Conservation (phyloP, 2,888 invertebrate species). For the Lithophane semibrunnea region DNA sequence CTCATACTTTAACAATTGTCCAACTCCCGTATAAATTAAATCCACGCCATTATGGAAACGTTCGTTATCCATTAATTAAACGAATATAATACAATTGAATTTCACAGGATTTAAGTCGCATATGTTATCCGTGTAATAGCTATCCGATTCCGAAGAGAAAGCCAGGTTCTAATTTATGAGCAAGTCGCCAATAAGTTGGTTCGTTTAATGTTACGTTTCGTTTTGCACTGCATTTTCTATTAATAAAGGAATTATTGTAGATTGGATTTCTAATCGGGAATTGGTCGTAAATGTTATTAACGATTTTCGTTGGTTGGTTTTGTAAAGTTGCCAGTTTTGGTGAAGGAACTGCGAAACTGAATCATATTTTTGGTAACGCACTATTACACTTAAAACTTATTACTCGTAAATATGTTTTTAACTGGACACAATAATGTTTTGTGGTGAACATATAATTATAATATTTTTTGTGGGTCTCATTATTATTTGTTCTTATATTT, state of each 20-base stretch:
- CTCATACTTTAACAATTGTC: slow-evolving; percentile 35
- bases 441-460: no score
- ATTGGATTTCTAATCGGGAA: slow-evolving; percentile 60
- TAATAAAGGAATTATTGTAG: slow-evolving; percentile 62
- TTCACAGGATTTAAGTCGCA: slow-evolving; percentile 67
- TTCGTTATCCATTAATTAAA: slow-evolving; percentile 72
- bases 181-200: slow-evolving; percentile 57
- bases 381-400: neutral
- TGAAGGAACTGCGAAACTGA: slow-evolving; percentile 1
- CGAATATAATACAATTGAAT: slow-evolving; percentile 73
- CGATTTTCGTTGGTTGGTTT: slow-evolving; percentile 13
- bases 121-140: slow-evolving; percentile 69
- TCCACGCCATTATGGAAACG: slow-evolving; percentile 53
- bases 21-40: slow-evolving; percentile 52
- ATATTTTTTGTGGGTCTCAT: neutral
- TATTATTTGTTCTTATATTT: neutral
- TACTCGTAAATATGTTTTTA: no score
- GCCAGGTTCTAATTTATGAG: slow-evolving; percentile 55
- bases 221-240: slow-evolving; percentile 63
- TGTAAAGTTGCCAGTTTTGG: slow-evolving; percentile 8
- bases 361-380: neutral
- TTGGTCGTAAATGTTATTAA: slow-evolving; percentile 49
- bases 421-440: no score
- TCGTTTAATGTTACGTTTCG: slow-evolving; percentile 54
- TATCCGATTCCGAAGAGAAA: slow-evolving; percentile 58